Base-by-base conservation (phyloP, 2,888 invertebrate species). In the Embidobia sp. region DNA sequence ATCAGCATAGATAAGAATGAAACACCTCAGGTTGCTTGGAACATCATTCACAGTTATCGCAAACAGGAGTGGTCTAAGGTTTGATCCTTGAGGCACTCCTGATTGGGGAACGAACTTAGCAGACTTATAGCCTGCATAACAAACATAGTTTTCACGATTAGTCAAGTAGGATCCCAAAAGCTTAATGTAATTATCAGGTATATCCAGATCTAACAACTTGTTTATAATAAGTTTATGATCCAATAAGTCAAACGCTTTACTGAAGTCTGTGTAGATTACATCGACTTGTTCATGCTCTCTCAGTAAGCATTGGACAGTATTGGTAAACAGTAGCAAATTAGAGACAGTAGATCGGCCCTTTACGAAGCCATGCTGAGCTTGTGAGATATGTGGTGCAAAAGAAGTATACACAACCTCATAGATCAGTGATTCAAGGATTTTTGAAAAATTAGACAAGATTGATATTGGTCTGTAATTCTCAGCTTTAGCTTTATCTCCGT, bases 381-480 rank as follows among this genome's bases (percentile, higher is more conserved):
- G 3, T 11, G 51, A 51, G 2, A 33, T 13, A 7, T 2, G 6
- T 11, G 51, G 33, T 19, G 18, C 10, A 10, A 51, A 33, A 11
- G 22, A 10, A 6, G 51, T 3, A 22, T 19, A 33, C 4, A 51
- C 1, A 2, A n/a, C 1, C 1, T 51, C n/a, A 8, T 33, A 19
- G 1, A 51, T 33, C 18, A 33, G 19, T 2, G 0, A 11, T 19
- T 51, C 51, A 1, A 51, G 5, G 3, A 51, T 33, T 51, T 51
- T 33, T 1, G 51, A 51, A 19, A 31, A 51, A 19, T 51, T 51
- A 7, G 19, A 19, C 2, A 33, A 11, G 1, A 51, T 22, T 5
- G 51, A 31, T 2, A 51, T 51, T 3, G 51, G 51, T 16, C 51
- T 15, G n/a, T 51, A 51, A 8, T 33, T 51, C 5, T 16, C 29